Evolutionary conservation across 2,113 vertebrate genomes (phyloP).

Genomic region (Sylvia atricapilla): DNA sequence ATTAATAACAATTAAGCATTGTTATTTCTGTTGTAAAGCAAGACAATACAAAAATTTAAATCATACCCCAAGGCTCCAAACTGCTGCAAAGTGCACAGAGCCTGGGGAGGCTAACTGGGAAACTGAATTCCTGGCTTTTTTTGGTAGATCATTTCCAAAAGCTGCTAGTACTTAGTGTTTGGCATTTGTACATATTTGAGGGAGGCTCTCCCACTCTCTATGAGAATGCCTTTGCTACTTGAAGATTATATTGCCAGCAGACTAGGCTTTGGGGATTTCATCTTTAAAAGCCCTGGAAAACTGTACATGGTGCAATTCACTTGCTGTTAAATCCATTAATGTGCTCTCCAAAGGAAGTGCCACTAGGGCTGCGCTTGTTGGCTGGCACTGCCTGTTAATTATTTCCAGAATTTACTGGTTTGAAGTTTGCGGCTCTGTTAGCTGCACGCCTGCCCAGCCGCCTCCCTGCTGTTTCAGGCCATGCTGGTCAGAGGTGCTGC

Average conservation of each 20-base stretch:
- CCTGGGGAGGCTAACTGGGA: neutral
- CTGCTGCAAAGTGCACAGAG: neutral
- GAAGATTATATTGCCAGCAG: neutral
- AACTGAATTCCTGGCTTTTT: neutral
- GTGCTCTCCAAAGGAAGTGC: neutral
- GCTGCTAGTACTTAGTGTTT: neutral
- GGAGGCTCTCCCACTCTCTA: neutral
- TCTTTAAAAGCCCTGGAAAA: neutral
- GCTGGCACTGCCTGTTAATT: neutral
- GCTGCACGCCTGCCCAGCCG: neutral
- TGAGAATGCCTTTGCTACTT: neutral
- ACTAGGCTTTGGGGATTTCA: neutral
- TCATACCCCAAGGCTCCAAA: neutral
- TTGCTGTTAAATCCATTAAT: neutral
- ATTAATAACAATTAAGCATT: neutral
- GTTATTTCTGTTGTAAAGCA: neutral
- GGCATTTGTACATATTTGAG: neutral
- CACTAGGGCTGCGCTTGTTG: fast-evolving
- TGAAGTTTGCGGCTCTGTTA: neutral
- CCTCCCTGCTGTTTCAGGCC: neutral
- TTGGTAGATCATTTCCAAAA: neutral
- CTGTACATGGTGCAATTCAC: neutral
- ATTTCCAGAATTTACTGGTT: slow-evolving; percentile 20
- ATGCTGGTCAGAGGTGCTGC: neutral
- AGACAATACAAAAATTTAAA: neutral